Base-by-base conservation (phyloP, 2,797 vertebrate genomes). In the Harpagifer antarcticus region DNA sequence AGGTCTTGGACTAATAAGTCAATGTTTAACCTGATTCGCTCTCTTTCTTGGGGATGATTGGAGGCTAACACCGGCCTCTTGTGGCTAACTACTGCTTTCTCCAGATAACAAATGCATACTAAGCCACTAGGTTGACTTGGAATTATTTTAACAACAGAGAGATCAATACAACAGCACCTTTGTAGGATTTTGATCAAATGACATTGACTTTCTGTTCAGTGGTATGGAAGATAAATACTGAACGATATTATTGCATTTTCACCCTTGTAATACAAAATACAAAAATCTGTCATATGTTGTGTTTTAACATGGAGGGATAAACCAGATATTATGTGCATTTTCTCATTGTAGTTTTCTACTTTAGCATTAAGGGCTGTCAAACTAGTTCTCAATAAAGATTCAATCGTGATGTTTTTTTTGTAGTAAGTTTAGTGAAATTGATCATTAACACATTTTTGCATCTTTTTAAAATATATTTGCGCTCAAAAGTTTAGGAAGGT, bases 41-140 rank as follows among this genome's bases (percentile, higher is more conserved):
- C 44, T 15, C 13, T 14, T 31, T 16, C 19, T n/a, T 43, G 1
- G 5, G 42, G 15, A 48, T 40, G 56, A 55, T 8, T 17, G 20
- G 27, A 47, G 9, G n/a, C 0, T 60, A 63, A 85, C 42, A 68
- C 59, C 79, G 90, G 85, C 89, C 81, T 73, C 90, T 14, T 70
- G 81, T 92, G 90, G 84, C 62, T 68, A 68, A 53, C 19, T 70
- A 27, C 17, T 68, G 60, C 3, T 5, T 23, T 69, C 20, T 56
- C 31, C 15, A 42, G 2, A 14, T 5, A 33, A 11, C 33, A 3
- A 12, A n/a, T 13, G 61, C 3, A 57, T 33, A 27, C 17, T 33
- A 44, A 59, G 19, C 33, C 3, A 27, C 10, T 27, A 15, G 2
- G 0, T 13, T 27, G 31, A 52, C 12, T 48, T 44, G 23, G 45